These are phyloP conservation scores for Pomacea maculata DNA, from an alignment of 1,140 invertebrate species.

Conservation along the genomic window DNA sequence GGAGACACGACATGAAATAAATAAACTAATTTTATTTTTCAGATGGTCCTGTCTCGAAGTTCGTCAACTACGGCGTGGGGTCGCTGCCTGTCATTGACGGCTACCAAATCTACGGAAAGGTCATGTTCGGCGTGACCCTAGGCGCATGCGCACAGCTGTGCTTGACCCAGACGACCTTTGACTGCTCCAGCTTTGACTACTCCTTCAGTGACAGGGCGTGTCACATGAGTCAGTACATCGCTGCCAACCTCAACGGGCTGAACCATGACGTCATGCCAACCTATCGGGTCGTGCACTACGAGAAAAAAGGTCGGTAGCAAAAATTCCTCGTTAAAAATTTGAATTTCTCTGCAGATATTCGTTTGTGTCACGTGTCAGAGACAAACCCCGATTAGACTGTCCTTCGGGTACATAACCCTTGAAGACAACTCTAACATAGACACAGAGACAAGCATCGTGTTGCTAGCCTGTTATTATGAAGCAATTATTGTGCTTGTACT, in stretches of 20 bases:
- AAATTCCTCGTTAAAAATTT: background rate
- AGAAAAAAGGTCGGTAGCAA: conserved; percentile 54
- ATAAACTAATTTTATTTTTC: conserved; percentile 6
- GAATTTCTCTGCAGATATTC: background rate
- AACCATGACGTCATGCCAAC: conserved; percentile 40
- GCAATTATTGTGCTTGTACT: too few species aligned
- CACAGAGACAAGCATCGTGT: too few species aligned
- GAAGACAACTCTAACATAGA: too few species aligned
- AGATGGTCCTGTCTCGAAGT: conserved; percentile 57
- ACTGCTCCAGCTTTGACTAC: conserved; percentile 60
- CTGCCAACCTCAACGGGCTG: conserved; percentile 57
- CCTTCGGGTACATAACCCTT: background rate
- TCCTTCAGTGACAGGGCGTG: conserved; percentile 52
- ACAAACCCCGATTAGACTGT: background rate
- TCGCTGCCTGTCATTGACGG: conserved; percentile 50
- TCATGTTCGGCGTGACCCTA: conserved; percentile 52
- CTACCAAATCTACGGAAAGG: conserved; percentile 52
- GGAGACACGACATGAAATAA: too few species aligned
- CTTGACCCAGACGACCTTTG: conserved; percentile 53
- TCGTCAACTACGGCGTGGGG: conserved; percentile 60
- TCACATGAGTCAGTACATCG: conserved; percentile 58
- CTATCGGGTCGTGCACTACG: conserved; percentile 57
- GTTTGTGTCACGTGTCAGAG: background rate
- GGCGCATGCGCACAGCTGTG: conserved; percentile 60
- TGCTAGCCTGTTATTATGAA: too few species aligned